A percentile compares a stretch with the other conserved stretches of the same genome.
Conservation (phyloP, 2,797 vertebrate species). For the Diceros bicornis region DNA sequence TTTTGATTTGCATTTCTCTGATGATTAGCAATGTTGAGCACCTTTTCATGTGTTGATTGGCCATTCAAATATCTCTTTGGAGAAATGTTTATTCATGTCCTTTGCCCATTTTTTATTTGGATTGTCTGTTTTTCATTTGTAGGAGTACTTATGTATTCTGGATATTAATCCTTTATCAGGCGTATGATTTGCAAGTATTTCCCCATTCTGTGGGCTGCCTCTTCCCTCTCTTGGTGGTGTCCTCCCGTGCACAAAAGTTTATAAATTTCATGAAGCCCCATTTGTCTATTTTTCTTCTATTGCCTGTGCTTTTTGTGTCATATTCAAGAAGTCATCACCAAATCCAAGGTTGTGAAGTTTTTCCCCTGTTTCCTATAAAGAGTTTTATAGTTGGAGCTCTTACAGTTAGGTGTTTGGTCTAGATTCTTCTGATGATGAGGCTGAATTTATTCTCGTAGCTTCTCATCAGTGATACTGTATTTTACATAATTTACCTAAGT, state of each 20-base stretch:
- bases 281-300: neutral
- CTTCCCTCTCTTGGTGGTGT: no score
- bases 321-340: neutral
- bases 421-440: neutral
- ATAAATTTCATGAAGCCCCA: neutral
- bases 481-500: neutral
- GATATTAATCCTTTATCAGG: no score
- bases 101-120: neutral
- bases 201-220: neutral
- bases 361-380: neutral
- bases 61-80: neutral
- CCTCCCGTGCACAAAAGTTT: neutral
- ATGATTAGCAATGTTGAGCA: neutral
- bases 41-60: neutral
- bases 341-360: rapidly evolving
- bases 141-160: neutral
- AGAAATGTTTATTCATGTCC: neutral
- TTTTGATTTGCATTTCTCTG: neutral
- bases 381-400: neutral
- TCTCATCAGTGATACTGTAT: neutral
- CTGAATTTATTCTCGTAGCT: neutral
- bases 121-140: rapidly evolving
- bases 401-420: neutral
- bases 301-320: neutral
- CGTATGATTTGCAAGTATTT: rapidly evolving